Conservation (phyloP, 2,888 invertebrate genomes). For the Cotesia congregata region DNA sequence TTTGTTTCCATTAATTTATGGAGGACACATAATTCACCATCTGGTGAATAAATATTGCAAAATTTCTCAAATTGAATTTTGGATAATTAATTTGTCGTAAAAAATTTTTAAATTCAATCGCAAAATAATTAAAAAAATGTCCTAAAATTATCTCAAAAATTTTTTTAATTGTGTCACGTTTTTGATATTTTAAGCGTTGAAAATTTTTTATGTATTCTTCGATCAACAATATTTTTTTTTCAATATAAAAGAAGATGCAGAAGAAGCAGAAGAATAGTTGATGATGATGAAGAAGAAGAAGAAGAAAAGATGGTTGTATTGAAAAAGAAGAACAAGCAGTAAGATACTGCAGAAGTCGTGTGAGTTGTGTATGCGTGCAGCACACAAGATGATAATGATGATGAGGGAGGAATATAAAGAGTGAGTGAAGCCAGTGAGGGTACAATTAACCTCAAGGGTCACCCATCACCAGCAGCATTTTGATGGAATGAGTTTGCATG, state of each 20-base stretch:
- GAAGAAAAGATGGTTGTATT: background rate
- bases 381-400: constrained; percentile 25
- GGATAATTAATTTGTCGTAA: too few species aligned
- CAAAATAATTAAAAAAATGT: too few species aligned
- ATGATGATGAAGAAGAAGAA: background rate
- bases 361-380: constrained; percentile 37
- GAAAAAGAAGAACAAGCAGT: background rate
- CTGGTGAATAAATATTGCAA: too few species aligned
- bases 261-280: background rate
- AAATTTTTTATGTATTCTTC: too few species aligned
- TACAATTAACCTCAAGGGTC: constrained; percentile 61
- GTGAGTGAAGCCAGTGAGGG: constrained; percentile 53
- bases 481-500: constrained; percentile 5
- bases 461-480: constrained; percentile 49
- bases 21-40: too few species aligned
- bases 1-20: too few species aligned
- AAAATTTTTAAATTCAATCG: too few species aligned
- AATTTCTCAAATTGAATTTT: too few species aligned
- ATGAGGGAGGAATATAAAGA: constrained; percentile 37
- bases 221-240: too few species aligned
- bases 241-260: background rate
- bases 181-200: too few species aligned
- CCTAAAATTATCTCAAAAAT: too few species aligned
- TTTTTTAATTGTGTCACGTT: too few species aligned
- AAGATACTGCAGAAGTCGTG: constrained; percentile 21